Conservation (phyloP, 2,888 invertebrate species). For the Sclerodermus sp. region DNA sequence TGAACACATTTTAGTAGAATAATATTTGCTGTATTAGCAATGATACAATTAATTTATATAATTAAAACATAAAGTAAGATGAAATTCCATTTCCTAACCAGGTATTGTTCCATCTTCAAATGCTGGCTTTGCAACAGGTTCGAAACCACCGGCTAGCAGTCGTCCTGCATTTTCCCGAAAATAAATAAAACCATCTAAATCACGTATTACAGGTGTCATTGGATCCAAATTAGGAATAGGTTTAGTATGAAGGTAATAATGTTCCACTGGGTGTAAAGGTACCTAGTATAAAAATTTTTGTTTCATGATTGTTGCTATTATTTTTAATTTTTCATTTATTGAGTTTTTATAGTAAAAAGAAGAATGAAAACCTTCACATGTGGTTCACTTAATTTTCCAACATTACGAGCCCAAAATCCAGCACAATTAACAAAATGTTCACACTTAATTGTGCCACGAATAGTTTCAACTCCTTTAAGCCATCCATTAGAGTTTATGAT, state of each 20-base stretch:
- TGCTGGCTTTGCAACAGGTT: constrained; percentile 86
- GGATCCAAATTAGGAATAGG: constrained; percentile 74
- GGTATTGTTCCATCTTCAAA: constrained; percentile 77
- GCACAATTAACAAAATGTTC: constrained; percentile 94
- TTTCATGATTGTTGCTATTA: neutral
- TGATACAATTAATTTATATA: too few species aligned
- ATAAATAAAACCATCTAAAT: constrained; percentile 86
- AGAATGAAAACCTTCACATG: constrained; percentile 69
- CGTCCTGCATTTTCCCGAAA: constrained; percentile 83
- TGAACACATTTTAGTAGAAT: constrained; percentile 36
- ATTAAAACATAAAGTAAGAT: too few species aligned
- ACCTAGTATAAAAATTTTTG: too few species aligned
- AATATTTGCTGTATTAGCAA: too few species aligned
- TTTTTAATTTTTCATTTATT: neutral
- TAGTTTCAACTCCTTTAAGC: constrained; percentile 77
- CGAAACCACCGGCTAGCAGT: constrained; percentile 88
- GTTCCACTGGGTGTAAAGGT: constrained; percentile 89
- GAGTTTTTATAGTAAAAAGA: too few species aligned
- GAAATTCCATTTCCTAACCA: constrained; percentile 47
- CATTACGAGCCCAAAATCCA: constrained; percentile 91
- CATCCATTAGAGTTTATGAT: constrained; percentile 68
- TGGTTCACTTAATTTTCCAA: constrained; percentile 83
- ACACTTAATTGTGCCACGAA: constrained; percentile 76
- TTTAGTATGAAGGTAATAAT: constrained; percentile 90
- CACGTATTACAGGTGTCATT: constrained; percentile 84